Evolutionary conservation across 2,888 invertebrate species (phyloP).

Genomic region (Aphidius colemani): DNA sequence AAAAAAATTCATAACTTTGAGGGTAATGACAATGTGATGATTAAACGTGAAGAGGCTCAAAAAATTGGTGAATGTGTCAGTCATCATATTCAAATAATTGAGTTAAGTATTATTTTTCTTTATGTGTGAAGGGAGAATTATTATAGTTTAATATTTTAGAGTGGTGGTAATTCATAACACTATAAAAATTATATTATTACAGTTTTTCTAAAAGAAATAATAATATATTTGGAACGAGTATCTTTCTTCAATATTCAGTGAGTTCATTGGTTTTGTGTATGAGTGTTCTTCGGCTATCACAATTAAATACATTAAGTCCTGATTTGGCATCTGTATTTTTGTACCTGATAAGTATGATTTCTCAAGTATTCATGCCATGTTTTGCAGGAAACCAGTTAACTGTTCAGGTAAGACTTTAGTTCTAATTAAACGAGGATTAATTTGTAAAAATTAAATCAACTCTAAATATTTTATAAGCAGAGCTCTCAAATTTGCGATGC

Average conservation of each 20-base stretch:
- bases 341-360: constrained; percentile 22
- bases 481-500: constrained; percentile 40
- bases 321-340: constrained; percentile 6
- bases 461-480: constrained; percentile 28
- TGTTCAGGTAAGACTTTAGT: background rate
- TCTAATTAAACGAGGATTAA: background rate
- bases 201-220: constrained; percentile 19
- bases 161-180: no score
- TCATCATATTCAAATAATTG: constrained; percentile 23
- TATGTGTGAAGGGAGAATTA: no score
- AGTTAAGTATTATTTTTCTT: constrained; percentile 18
- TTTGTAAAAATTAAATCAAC: background rate
- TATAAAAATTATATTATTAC: no score
- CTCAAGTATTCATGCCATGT: constrained; percentile 22
- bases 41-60: background rate
- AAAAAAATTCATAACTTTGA: background rate
- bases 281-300: constrained; percentile 17
- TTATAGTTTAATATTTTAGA: no score
- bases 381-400: constrained; percentile 15
- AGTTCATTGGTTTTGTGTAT: constrained; percentile 25
- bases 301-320: constrained; percentile 10
- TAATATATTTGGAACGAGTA: constrained; percentile 8
- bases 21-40: background rate
- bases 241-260: constrained; percentile 23
- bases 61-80: constrained; percentile 11